Evolutionary conservation across 2,113 vertebrate genomes (phyloP).

Genomic region (Tamias sibiricus): DNA sequence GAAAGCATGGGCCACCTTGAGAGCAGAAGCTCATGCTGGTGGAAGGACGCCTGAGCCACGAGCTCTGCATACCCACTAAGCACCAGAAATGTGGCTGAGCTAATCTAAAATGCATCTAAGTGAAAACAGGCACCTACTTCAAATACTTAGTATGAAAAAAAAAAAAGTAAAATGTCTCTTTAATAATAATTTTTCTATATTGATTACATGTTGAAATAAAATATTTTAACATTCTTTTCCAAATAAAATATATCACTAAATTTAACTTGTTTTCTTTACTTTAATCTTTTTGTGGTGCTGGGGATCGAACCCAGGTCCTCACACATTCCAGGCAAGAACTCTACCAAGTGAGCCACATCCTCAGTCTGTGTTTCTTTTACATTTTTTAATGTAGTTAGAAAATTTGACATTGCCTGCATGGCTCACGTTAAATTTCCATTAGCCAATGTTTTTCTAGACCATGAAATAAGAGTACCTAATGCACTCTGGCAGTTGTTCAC

Average conservation of each 20-base stretch:
- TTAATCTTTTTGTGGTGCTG: too few species aligned
- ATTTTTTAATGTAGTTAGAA: neutral
- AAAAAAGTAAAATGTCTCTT: neutral
- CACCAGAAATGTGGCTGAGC: neutral
- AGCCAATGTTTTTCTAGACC: neutral
- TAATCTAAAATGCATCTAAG: neutral
- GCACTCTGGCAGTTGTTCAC: neutral
- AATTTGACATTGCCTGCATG: neutral
- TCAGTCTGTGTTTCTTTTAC: neutral
- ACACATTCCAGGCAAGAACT: too few species aligned
- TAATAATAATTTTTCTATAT: neutral
- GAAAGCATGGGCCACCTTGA: neutral
- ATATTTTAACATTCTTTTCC: neutral
- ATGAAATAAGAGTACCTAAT: neutral
- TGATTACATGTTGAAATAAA: neutral
- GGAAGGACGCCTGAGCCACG: neutral
- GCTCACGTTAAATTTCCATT: neutral
- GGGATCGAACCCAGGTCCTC: too few species aligned
- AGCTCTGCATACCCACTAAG: neutral
- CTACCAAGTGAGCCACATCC: too few species aligned
- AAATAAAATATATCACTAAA: constrained; percentile 30
- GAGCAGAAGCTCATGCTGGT: constrained; percentile 2
- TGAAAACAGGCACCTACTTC: neutral
- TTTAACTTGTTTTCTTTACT: neutral
- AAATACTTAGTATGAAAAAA: neutral